Conservation (phyloP, 1,140 invertebrate genomes). For the Sinonovacula constricta region DNA sequence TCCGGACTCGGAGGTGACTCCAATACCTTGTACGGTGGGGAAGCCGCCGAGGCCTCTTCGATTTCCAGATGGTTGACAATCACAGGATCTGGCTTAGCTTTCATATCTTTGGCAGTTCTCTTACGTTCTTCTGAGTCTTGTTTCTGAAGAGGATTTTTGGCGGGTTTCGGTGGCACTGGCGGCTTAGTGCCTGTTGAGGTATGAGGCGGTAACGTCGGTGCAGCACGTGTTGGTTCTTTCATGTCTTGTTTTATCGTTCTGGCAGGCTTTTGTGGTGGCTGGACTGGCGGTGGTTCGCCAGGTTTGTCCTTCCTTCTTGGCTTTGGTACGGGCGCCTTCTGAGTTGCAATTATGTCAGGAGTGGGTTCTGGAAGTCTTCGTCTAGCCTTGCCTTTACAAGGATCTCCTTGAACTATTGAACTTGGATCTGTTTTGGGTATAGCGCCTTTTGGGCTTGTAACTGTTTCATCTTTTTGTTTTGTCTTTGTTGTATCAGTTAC, state of each 20-base stretch:
- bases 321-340: constrained; percentile 47
- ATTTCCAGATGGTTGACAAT: constrained; percentile 70
- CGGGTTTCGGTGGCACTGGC: constrained; percentile 3
- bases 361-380: constrained; percentile 72
- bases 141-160: constrained; percentile 53
- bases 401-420: constrained; percentile 32
- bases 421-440: not conserved
- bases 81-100: constrained; percentile 72
- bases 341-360: constrained; percentile 62
- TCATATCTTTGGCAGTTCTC: constrained; percentile 70
- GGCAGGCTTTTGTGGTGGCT: constrained; percentile 44
- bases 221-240: constrained; percentile 24
- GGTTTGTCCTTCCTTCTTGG: constrained; percentile 52
- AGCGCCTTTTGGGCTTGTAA: not conserved
- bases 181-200: constrained; percentile 21
- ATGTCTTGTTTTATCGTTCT: constrained; percentile 29
- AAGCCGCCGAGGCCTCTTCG: constrained; percentile 68
- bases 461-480: not conserved
- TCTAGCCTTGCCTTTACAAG: constrained; percentile 56
- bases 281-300: constrained; percentile 9
- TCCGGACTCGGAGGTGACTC: constrained; percentile 75
- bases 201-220: constrained; percentile 13
- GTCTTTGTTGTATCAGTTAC: not conserved
- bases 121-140: constrained; percentile 69
- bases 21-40: constrained; percentile 73